Base-by-base conservation (phyloP, 2,113 vertebrate genomes). In the Micronycteris hirsuta region DNA sequence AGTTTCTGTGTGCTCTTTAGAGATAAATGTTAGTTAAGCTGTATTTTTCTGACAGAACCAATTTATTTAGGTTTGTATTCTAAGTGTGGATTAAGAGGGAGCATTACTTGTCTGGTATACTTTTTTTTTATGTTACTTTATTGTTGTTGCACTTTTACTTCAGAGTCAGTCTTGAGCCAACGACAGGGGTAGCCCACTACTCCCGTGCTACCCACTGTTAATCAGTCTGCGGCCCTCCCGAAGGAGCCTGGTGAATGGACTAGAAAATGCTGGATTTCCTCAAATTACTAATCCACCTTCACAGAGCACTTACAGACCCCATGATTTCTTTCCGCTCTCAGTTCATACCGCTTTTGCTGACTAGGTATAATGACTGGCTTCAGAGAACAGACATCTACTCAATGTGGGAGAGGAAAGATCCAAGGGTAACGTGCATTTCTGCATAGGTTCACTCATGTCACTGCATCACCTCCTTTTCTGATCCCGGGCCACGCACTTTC, bases 401-500 rank as follows among this genome's bases (percentile, higher is more conserved):
- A 20, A 6, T 41, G 2, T 71, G 19, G 38, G 7, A 80, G 14
- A 12, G 12, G 38, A 71, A 41, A 70, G 0, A 0, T 22, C 15
- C 3, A 68, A 92, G 36, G 33, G 63, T 41, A 76, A 36, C 11
- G 71, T 10, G 20, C 38, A 68, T 7, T 52, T 82, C 24, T 47
- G 7, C n/a, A 36, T 14, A 54, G 4, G 1, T 38, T 91, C 49
- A 61, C 7, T 97, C 95, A 45, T 67, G 86, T 96, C 49, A 97
- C 94, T 89, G 14, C 93, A 16, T 95, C 20, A n/a, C 43, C 28
- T 94, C 52, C 5, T 97, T 93, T 95, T 94, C 58, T 84, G 26
- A 94, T 68, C 38, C 68, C 10, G 65, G 91, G 80, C 91, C 61
- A 94, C 61, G 56, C 77, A 96, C 81, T 95, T 97, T 97, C 86